phyloP scores from a whole-genome alignment of 1,140 invertebrate species.

The Helicorthomorpha holstii region DNA sequence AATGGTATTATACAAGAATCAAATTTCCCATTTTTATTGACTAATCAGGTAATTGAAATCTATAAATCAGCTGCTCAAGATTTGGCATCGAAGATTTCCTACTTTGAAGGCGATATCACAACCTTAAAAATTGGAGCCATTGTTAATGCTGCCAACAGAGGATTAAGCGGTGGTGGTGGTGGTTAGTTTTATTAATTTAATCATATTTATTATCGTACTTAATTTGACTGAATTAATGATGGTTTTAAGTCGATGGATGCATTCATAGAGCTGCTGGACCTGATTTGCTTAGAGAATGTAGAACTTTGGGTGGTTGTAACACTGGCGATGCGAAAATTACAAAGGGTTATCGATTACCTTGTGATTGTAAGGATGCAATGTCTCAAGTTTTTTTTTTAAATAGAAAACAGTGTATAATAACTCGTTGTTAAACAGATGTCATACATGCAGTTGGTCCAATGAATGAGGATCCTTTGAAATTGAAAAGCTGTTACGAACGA shows the following conservation, averaged over 20 bases:
- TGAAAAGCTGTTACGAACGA: constrained; percentile 50
- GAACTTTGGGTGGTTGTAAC: constrained; percentile 45
- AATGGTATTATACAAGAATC: too few relatives aligned
- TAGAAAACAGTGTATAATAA: not conserved
- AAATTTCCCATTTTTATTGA: too few relatives aligned
- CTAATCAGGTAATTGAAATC: too few relatives aligned
- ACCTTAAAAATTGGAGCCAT: constrained; percentile 72
- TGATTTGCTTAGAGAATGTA: constrained; percentile 49
- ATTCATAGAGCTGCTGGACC: constrained; percentile 61
- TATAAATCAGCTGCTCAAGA: constrained; percentile 15
- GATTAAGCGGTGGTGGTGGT: constrained; percentile 62
- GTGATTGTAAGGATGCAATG: constrained; percentile 33
- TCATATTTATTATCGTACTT: not conserved
- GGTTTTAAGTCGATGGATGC: constrained; percentile 50
- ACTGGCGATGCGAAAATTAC: constrained; percentile 68
- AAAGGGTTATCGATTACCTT: constrained; percentile 51
- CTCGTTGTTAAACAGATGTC: constrained; percentile 30
- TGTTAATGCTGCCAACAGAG: constrained; percentile 77
- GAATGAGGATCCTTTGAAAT: constrained; percentile 43
- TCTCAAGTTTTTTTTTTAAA: constrained; percentile 4
- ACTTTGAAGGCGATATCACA: constrained; percentile 60
- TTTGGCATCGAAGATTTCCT: constrained; percentile 14
- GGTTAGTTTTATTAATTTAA: constrained; percentile 17
- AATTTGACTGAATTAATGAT: not conserved
- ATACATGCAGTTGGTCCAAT: constrained; percentile 68